phyloP scores from a whole-genome alignment of 2,797 vertebrate species.

The Alosa sapidissima region DNA sequence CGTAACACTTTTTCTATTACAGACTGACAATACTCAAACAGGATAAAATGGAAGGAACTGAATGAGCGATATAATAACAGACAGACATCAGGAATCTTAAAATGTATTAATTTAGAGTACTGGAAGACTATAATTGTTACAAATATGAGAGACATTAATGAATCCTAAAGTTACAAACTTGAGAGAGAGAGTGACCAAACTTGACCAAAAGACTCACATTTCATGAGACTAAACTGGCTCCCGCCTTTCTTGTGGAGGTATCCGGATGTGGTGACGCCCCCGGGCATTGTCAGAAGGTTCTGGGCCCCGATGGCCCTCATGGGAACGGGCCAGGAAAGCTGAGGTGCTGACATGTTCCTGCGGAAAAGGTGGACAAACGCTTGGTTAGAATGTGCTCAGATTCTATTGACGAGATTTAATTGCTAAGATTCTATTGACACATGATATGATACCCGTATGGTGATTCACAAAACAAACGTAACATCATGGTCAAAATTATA shows the following conservation, averaged over 20 bases:
- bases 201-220: constrained; percentile 80
- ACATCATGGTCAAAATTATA: background rate
- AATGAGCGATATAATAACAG: background rate
- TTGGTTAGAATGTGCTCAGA: background rate
- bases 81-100: background rate
- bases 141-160: background rate
- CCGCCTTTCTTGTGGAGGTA: constrained; percentile 98
- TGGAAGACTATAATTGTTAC: background rate
- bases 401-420: too few relatives aligned
- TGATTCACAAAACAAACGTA: background rate
- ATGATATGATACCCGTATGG: background rate
- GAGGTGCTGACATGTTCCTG: constrained; percentile 86
- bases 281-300: constrained; percentile 96
- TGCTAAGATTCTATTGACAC: background rate
- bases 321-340: constrained; percentile 87
- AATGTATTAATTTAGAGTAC: background rate
- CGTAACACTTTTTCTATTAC: background rate
- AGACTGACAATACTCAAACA: background rate
- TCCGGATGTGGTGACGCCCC: constrained; percentile 85
- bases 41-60: background rate
- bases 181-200: too few relatives aligned
- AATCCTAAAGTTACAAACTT: background rate
- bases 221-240: constrained; percentile 91
- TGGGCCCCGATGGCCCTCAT: constrained; percentile 98
- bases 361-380: constrained; percentile 18